Evolutionary conservation across 1,140 invertebrate genomes (phyloP), one percentile per base, ranked within the genome.

Genomic region (Drosophila ironensis): DNA sequence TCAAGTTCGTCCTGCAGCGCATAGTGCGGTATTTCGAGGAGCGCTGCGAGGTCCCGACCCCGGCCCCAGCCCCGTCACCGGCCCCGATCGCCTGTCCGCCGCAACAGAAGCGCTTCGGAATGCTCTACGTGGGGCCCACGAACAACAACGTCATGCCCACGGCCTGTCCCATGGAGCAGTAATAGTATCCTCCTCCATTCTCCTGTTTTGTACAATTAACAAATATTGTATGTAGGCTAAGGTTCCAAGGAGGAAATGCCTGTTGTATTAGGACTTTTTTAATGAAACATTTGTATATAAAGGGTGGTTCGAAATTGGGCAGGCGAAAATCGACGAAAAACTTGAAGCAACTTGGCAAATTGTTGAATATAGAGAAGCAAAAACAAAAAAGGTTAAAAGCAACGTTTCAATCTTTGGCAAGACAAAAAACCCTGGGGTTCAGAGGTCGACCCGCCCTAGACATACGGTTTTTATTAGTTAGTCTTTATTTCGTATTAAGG

Each of bases 1-100:
- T 89, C n/a, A 77, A 87, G 47, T 90, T 73, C 40, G 88, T 89
- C 1, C 48, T 90, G 2, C 80, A 89, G 38, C 75, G 81, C 4
- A 89, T 89, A 20, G 71, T 73, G 0, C 80, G 86, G 9, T 89
- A 89, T n/a, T 87, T 89, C 22, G 87, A 89, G 27, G 80, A 89
- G 59, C 87, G 87, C 8, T 86, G 82, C 35, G 87, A 89, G 50
- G 64, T 63, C 1, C 72, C 73, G 5, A 50, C 63, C 4, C 52
- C 57, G 8, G 30, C 50, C 0, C 74, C 78, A 0, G 28, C 44
- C 20, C 72, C 73, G 5, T 48, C 63, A 6, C 52, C 57, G 8
- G 30, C 50, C 0, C 74, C 78, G 0, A 25, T 41, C 20, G 82
- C 61, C 17, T 88, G 87, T 45, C 87, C 87, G 7, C 87, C 87